These are phyloP conservation scores for Oasisia sp. DNA, from an alignment of 2,888 invertebrate species.

Conservation along the genomic window DNA sequence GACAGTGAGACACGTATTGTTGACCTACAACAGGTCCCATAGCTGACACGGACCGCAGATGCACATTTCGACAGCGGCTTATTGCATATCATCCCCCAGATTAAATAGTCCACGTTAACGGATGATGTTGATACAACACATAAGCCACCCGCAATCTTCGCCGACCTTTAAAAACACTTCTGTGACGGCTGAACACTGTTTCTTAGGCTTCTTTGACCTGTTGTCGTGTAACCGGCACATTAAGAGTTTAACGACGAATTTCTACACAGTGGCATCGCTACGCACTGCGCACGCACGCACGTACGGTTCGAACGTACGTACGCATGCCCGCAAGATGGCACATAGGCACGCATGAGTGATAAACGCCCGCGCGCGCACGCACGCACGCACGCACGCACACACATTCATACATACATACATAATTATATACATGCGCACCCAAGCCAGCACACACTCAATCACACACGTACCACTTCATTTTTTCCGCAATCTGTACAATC, in stretches of 20 bases:
- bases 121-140: background rate
- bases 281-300: too few species aligned
- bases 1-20: background rate
- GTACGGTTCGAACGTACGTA: too few species aligned
- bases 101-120: background rate
- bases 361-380: too few species aligned
- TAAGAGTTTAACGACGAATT: background rate
- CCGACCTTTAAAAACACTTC: constrained; percentile 11
- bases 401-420: too few species aligned
- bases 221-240: background rate
- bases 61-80: background rate
- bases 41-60: background rate
- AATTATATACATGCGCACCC: too few species aligned
- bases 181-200: background rate
- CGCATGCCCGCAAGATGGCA: too few species aligned
- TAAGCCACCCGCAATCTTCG: background rate
- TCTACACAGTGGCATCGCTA: background rate
- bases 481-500: too few species aligned
- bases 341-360: too few species aligned
- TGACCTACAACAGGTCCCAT: background rate
- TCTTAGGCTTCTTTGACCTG: background rate
- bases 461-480: too few species aligned
- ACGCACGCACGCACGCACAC: too few species aligned
- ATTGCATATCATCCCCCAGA: background rate
- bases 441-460: too few species aligned